phyloP scores from a whole-genome alignment of 2,113 vertebrate genomes.

The Gadus chalcogrammus region DNA sequence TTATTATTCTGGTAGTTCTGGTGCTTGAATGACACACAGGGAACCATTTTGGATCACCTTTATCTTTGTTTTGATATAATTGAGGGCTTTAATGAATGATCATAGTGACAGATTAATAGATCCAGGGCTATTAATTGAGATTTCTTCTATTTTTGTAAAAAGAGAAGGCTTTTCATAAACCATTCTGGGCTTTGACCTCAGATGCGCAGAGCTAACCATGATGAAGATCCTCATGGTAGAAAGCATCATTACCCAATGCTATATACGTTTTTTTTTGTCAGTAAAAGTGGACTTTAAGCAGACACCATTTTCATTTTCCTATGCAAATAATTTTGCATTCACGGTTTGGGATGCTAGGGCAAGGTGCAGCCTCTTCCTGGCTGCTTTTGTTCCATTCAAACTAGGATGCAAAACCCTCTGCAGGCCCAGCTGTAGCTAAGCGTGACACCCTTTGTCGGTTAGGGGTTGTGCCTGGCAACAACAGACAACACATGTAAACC shows the following conservation, averaged over 20 bases:
- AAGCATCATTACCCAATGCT: no score
- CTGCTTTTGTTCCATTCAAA: not conserved
- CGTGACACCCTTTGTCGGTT: not conserved
- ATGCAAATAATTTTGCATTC: not conserved
- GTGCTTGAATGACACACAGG: no score
- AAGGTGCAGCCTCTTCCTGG: not conserved
- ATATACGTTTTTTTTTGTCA: not conserved
- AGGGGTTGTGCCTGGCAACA: not conserved
- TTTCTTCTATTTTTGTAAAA: no score
- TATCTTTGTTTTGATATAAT: no score
- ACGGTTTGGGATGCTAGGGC: not conserved
- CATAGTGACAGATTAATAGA: no score
- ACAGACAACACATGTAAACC: not conserved
- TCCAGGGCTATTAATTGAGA: no score
- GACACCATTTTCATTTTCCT: not conserved
- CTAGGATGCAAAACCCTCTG: not conserved
- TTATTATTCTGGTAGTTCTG: no score
- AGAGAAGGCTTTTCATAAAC: not conserved
- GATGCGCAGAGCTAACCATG: not conserved
- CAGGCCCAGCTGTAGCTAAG: not conserved
- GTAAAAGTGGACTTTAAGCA: not conserved
- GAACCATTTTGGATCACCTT: no score
- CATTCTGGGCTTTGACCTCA: not conserved
- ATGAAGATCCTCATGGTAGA: not conserved
- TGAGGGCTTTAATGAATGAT: no score